Percentiles rank a stretch among this genome's conserved stretches.
Evolutionary conservation across 2,888 invertebrate species (phyloP).

Genomic region (Nysson spinosus): DNA sequence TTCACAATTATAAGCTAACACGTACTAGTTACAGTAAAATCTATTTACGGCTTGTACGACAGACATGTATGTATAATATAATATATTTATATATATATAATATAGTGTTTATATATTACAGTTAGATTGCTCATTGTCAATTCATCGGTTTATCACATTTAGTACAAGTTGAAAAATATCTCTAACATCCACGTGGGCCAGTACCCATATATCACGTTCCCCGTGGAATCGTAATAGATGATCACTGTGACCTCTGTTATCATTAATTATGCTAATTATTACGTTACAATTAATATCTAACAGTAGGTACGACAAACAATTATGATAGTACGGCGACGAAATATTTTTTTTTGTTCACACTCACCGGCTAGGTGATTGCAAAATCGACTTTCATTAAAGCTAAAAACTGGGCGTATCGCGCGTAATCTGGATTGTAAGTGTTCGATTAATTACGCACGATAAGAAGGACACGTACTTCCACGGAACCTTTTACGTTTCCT

Average conservation of each 20-base stretch:
- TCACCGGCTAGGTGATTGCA: conserved; percentile 67
- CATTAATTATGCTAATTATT: conserved; percentile 51
- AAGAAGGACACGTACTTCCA: no score
- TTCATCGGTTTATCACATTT: conserved; percentile 77
- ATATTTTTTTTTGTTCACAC: conserved; percentile 47
- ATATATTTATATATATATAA: conserved; percentile 59
- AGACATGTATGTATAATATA: conserved; percentile 70
- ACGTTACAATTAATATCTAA: conserved; percentile 61
- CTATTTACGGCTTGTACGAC: conserved; percentile 73
- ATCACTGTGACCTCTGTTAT: conserved; percentile 31
- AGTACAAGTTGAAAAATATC: conserved; percentile 77
- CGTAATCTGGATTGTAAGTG: no score
- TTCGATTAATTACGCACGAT: not conserved
- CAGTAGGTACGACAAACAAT: conserved; percentile 70
- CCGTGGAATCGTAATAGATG: conserved; percentile 21
- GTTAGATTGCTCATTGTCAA: conserved; percentile 77
- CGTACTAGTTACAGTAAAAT: conserved; percentile 63
- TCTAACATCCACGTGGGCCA: conserved; percentile 76
- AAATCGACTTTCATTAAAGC: conserved; percentile 62
- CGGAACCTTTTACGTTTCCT: not conserved
- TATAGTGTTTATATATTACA: conserved; percentile 73
- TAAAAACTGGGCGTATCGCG: no score
- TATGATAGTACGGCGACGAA: conserved; percentile 69
- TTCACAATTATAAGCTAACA: conserved; percentile 58
- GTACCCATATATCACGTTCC: conserved; percentile 22